Evolutionary conservation across 2,113 vertebrate species (phyloP), one percentile per base, ranked within the genome.

Genomic region (Craseonycteris thonglongyai): DNA sequence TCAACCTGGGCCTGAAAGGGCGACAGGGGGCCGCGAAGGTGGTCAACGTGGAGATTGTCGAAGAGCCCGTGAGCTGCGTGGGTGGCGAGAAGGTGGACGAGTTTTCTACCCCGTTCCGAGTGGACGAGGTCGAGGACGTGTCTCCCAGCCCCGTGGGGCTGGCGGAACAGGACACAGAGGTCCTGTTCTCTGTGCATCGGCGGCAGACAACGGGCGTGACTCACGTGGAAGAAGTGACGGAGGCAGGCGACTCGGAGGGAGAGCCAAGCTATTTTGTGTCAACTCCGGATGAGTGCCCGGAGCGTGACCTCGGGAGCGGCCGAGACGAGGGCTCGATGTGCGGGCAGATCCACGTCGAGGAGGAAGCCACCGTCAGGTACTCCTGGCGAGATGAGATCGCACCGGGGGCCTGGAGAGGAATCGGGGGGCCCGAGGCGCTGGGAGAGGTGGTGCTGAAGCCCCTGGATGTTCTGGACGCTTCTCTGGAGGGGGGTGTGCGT

Each of bases 221-320:
- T 79, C 97, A 0, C 0, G 97, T 98, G 61, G 98, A 98, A 95
- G 98, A 98, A 95, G 96, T 98, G 88, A 98, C n/a, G 0, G 98
- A 97, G 76, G 98, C 97, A 33, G 98, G 98, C 6, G 98, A 99
- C 95, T 96, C 98, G 33, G 93, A 98, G 96, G 97, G 98, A 69
- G 99, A 99, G 95, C 98, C 98, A 35, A 99, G 99, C 69, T 99
- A 99, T 93, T 99, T 99, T 93, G 99, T 99, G 78, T 99, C 99
- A 8, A 99, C 99, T 69, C 99, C 99, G 2, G 99, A 99, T 82
- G 99, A 99, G n/a, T 97, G 98, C 88, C 96, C 99, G 5, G 96
- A 98, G 65, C 71, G 11, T 4, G 45, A 49, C 45, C 8, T 18
- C 16, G 97, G 97, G 30, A 94, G 95, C 0, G 99, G 99, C 84